These are phyloP conservation scores for Erithacus rubecula DNA, from an alignment of 2,797 vertebrate genomes.

Conservation along the genomic window DNA sequence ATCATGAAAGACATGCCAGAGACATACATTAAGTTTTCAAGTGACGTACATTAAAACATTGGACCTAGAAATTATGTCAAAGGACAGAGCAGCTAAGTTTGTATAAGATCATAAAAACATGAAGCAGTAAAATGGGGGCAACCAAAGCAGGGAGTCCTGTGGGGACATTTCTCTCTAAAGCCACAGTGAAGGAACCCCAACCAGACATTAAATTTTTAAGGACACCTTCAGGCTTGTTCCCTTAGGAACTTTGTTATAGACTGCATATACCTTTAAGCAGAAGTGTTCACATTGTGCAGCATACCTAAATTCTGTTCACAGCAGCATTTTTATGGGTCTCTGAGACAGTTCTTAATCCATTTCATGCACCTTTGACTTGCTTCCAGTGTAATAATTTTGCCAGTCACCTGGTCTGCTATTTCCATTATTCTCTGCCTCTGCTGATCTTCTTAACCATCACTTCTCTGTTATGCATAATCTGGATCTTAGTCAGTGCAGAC, in stretches of 20 bases:
- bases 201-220: not conserved
- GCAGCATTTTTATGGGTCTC: not conserved
- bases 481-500: not conserved
- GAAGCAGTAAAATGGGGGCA: not conserved
- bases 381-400: not conserved
- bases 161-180: not conserved
- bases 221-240: not conserved
- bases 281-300: not conserved
- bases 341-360: not conserved
- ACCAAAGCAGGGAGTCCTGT: not conserved
- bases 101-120: not conserved
- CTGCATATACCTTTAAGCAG: not conserved
- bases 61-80: not conserved
- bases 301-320: not conserved
- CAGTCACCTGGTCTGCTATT: not conserved
- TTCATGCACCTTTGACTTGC: not conserved
- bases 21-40: not conserved
- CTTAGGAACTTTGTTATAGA: not conserved
- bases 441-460: not conserved
- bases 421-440: not conserved
- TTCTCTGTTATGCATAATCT: not conserved
- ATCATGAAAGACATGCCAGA: not conserved
- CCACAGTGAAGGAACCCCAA: not conserved
- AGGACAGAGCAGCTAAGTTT: not conserved
- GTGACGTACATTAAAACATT: not conserved